Base-by-base conservation (phyloP, 2,888 invertebrate genomes). In the Stenurella melanura region DNA sequence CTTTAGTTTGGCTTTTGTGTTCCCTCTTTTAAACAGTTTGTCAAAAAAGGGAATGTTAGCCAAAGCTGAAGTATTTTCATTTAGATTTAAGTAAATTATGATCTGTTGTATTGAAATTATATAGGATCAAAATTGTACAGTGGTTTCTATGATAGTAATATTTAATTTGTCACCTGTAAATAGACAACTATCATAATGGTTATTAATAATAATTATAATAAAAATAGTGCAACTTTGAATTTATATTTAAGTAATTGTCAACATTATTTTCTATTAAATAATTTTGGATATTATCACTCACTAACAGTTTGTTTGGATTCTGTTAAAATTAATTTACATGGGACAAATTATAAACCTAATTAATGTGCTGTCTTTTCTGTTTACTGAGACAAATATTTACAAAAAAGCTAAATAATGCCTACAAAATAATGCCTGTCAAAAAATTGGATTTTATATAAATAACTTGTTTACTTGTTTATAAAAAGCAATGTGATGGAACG, bases 381-480 rank as follows among this genome's bases (percentile, higher is more conserved):
- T 50, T n/a, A n/a, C 50, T 50, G 50, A 50, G 12, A 6, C n/a
- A 50, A 50, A 50, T 50, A 50, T 50, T 50, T 50, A 50, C 50
- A 50, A 50, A 50, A 50, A n/a, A 50, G 15, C 50, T 50, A 12
- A 42, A 12, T 42, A 42, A n/a, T 34, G 30, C 3, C 50, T n/a
- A 12, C 50, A 15, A 50, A 50, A 50, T 50, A 50, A 50, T 50
- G n/a, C 5, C 50, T 50, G 50, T 7, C 15, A 50, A 15, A 50
- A 50, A 50, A 50, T 3, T 34, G 4, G 12, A 50, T 50, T 50
- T 50, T 50, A 50, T n/a, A n/a, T 50, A n/a, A 50, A 50, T 50
- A 50, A 50, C 50, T 50, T 50, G 50, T 50, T 50, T 50, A n/a
- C n/a, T n/a, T 42, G 42, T 42, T 42, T 42, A 42, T 42, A 42